Conservation (phyloP, 2,888 invertebrate species). For the Kryphioiulus occultus region DNA sequence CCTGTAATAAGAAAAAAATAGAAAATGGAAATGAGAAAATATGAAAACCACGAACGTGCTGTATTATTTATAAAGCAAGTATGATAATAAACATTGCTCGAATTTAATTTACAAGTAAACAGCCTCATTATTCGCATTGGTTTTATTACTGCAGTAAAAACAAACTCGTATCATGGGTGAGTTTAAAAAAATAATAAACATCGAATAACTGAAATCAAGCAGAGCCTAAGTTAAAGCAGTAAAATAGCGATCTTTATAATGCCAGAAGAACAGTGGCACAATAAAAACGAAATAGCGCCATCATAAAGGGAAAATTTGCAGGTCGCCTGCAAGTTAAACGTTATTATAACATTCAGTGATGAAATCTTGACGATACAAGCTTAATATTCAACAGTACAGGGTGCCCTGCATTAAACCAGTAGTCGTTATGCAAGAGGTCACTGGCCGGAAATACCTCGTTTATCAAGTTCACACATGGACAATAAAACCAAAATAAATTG, state of each 20-base stretch:
- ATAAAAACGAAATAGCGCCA: background rate
- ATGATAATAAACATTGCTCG: background rate
- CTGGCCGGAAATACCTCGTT: too few relatives aligned
- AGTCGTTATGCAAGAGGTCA: too few relatives aligned
- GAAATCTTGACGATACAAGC: background rate
- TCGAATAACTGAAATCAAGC: background rate
- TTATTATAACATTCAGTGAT: background rate
- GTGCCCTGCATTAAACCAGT: too few relatives aligned
- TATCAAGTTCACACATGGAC: too few relatives aligned
- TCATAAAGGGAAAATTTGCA: background rate
- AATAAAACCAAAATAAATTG: too few relatives aligned
- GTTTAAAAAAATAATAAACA: background rate
- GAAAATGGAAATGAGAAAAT: too few relatives aligned
- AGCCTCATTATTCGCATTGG: background rate
- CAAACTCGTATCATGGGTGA: background rate
- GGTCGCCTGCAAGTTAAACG: constrained; percentile 1
- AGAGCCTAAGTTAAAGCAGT: background rate
- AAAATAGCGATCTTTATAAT: background rate
- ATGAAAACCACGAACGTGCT: too few relatives aligned
- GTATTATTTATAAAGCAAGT: too few relatives aligned
- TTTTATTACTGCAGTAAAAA: background rate
- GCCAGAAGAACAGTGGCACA: background rate
- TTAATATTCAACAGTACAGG: too few relatives aligned
- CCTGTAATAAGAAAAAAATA: background rate
- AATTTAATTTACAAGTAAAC: background rate